A percentile compares a stretch with the other conserved stretches of the same genome.
phyloP scores from a whole-genome alignment of 2,113 vertebrate species.

The Callipepla californica region DNA sequence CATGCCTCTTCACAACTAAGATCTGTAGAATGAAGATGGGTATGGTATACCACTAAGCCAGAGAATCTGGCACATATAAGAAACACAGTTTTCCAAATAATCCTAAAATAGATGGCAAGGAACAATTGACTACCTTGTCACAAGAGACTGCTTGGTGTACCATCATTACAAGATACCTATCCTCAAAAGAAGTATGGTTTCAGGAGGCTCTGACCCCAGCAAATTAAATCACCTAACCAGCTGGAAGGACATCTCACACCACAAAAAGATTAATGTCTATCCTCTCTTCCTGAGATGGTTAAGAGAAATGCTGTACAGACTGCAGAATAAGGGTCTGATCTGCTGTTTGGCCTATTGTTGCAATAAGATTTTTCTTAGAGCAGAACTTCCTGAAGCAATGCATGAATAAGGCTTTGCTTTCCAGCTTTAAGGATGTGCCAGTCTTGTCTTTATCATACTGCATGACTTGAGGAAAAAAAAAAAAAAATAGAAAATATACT shows the following conservation, averaged over 20 bases:
- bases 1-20: not conserved
- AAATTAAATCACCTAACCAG: not conserved
- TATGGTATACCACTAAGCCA: not conserved
- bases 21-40: not conserved
- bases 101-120: not conserved
- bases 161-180: not conserved
- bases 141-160: not conserved
- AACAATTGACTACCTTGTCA: not conserved
- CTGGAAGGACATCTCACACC: not conserved
- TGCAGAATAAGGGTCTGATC: not conserved
- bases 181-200: not conserved
- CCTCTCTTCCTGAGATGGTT: not conserved
- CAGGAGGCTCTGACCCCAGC: not conserved
- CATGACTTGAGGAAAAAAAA: fast-evolving
- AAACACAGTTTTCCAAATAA: not conserved
- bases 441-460: not conserved
- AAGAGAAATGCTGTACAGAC: not conserved
- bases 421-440: not conserved
- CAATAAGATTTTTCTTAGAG: not conserved
- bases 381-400: not conserved
- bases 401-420: not conserved
- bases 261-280: not conserved
- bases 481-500: too few species aligned
- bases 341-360: not conserved
- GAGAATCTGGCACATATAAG: not conserved